phyloP scores from a whole-genome alignment of 2,113 vertebrate species.

The Hyla sarda region DNA sequence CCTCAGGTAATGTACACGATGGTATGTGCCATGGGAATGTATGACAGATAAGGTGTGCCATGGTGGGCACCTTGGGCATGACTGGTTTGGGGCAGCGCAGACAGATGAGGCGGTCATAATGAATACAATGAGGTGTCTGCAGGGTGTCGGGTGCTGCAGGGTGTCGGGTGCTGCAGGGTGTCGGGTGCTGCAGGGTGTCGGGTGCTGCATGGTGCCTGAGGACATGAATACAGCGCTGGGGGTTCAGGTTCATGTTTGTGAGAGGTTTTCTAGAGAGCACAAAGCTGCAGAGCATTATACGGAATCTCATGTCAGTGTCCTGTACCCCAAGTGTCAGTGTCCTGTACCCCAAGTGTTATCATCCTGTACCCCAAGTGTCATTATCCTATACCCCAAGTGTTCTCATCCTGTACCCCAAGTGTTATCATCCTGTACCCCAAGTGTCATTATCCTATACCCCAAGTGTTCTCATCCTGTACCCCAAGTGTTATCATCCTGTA shows the following conservation, averaged over 20 bases:
- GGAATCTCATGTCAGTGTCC: background rate
- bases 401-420: background rate
- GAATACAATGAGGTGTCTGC: too few relatives aligned
- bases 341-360: background rate
- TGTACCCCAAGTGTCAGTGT: background rate
- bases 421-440: background rate
- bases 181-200: too few relatives aligned
- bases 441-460: background rate
- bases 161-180: too few relatives aligned
- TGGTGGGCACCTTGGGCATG: background rate
- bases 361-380: background rate
- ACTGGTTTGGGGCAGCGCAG: background rate
- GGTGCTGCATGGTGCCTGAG: background rate
- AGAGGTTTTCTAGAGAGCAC: background rate
- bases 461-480: background rate
- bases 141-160: too few relatives aligned
- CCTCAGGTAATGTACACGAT: too few relatives aligned
- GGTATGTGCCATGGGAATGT: too few relatives aligned
- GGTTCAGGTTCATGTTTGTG: background rate
- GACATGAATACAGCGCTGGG: background rate
- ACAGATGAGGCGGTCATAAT: too few relatives aligned
- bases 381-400: too few relatives aligned
- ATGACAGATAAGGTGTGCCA: too few relatives aligned
- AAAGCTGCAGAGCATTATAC: background rate
- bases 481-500: background rate